These are phyloP conservation scores for Apodemia hepburni DNA, from an alignment of 2,888 invertebrate genomes.

Conservation along the genomic window DNA sequence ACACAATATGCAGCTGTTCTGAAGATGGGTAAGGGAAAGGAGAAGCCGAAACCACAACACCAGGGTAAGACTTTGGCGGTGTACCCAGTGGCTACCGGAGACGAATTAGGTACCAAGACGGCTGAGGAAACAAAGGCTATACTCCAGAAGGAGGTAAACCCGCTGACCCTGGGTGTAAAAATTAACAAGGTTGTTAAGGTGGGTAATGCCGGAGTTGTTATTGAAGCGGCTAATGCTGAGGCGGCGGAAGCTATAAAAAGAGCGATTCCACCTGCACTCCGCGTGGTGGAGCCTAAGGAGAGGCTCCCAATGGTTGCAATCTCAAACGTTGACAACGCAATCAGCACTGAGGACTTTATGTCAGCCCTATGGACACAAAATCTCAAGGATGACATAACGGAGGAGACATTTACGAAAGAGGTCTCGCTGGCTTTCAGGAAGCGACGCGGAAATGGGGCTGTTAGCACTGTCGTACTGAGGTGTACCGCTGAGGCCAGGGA, in stretches of 20 bases:
- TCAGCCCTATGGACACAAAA: too few relatives aligned
- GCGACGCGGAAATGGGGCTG: too few relatives aligned
- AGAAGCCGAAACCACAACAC: neutral
- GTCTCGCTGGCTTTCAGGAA: too few relatives aligned
- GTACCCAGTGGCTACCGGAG: neutral
- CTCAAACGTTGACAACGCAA: neutral
- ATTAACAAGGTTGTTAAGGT: constrained; percentile 18
- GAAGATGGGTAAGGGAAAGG: neutral
- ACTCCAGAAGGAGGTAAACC: neutral
- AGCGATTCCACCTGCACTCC: constrained; percentile 18
- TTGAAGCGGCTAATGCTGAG: constrained; percentile 23
- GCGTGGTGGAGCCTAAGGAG: constrained; percentile 15
- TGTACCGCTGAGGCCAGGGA: too few relatives aligned
- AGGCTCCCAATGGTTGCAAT: constrained; percentile 10
- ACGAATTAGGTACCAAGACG: neutral
- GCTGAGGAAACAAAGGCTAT: neutral
- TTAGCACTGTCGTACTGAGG: too few relatives aligned
- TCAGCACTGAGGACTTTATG: too few relatives aligned
- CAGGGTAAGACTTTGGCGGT: neutral
- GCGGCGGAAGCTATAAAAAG: constrained; percentile 17
- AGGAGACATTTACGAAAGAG: too few relatives aligned
- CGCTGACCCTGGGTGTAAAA: neutral
- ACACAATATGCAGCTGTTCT: neutral
- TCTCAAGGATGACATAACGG: too few relatives aligned
- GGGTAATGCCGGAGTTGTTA: constrained; percentile 24